Conservation (phyloP, 1,140 invertebrate genomes). For the Leptopilina clavipes region DNA sequence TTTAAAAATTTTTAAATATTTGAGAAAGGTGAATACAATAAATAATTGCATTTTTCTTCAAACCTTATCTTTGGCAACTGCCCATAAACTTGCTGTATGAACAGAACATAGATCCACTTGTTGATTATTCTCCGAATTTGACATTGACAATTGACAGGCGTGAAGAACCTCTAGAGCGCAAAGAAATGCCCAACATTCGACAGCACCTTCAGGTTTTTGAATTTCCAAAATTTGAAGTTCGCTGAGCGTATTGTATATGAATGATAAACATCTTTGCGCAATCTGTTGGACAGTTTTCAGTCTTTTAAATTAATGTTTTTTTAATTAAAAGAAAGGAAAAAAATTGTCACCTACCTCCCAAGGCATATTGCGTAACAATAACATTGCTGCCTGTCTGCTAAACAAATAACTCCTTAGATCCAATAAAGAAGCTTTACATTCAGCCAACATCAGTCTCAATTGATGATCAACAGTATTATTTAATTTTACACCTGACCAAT, state of each 20-base stretch:
- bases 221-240: constrained; percentile 89
- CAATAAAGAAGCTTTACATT: constrained; percentile 84
- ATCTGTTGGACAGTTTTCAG: constrained; percentile 76
- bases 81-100: constrained; percentile 92
- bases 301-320: constrained; percentile 38
- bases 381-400: constrained; percentile 91
- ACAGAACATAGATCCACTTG: constrained; percentile 84
- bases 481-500: constrained; percentile 89
- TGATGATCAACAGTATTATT: constrained; percentile 80
- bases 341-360: constrained; percentile 81
- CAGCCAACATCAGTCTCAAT: constrained; percentile 81
- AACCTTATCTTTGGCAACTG: constrained; percentile 92
- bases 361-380: constrained; percentile 85
- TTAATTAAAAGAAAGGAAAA: no score
- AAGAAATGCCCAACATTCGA: constrained; percentile 95
- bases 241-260: constrained; percentile 89
- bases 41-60: neutral
- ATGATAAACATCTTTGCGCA: constrained; percentile 88
- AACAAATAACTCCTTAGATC: constrained; percentile 97
- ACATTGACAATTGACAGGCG: constrained; percentile 81
- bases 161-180: constrained; percentile 92
- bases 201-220: constrained; percentile 84
- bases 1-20: no score
- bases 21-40: no score
- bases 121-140: constrained; percentile 79